Conservation (phyloP, 2,797 vertebrate genomes). For the Peromyscus eremicus region DNA sequence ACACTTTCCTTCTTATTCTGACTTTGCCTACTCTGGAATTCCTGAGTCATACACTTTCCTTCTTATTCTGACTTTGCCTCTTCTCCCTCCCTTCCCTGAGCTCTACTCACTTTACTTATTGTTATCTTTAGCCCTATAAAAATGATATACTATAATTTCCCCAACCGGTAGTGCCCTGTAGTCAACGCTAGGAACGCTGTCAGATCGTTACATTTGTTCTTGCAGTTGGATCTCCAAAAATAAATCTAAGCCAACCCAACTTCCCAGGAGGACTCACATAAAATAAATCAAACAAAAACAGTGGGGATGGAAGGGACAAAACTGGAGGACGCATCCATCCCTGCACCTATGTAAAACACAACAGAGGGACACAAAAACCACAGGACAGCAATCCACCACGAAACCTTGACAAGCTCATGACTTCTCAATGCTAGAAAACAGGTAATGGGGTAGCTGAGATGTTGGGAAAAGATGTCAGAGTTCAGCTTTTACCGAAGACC, state of each 20-base stretch:
- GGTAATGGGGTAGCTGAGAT: not conserved
- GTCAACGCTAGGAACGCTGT: not conserved
- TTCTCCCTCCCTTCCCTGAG: not conserved
- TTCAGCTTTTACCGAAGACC: not conserved
- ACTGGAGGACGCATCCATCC: not conserved
- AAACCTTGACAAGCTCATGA: not conserved
- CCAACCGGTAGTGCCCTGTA: not conserved
- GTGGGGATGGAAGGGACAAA: not conserved
- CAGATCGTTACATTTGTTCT: not conserved
- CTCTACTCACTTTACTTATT: not conserved
- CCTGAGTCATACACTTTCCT: not conserved
- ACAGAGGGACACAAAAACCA: not conserved
- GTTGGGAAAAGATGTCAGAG: too few species aligned
- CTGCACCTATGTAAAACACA: not conserved
- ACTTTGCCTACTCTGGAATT: not conserved
- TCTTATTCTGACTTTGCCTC: not conserved
- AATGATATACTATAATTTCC: not conserved
- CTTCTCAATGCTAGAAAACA: not conserved
- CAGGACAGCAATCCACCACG: not conserved
- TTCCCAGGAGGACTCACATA: not conserved
- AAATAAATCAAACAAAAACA: not conserved
- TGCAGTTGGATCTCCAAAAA: not conserved
- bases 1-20: not conserved
- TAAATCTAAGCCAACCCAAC: not conserved
- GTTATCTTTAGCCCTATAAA: not conserved